These are phyloP conservation scores for Gobius niger DNA, from an alignment of 2,113 vertebrate species.

Conservation along the genomic window DNA sequence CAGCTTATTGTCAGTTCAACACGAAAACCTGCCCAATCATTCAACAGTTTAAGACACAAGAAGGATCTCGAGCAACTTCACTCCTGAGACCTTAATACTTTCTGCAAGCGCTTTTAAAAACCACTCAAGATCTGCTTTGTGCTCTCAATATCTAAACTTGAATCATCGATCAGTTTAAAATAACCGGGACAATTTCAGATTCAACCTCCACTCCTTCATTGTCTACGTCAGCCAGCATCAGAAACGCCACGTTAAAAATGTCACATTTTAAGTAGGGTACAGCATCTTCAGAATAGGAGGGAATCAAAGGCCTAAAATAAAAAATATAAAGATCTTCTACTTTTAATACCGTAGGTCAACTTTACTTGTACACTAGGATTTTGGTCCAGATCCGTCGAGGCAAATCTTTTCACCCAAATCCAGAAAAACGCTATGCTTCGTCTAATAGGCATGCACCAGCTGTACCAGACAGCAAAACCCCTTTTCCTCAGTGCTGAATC, in stretches of 20 bases:
- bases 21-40: background rate
- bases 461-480: slow-evolving; percentile 3
- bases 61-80: background rate
- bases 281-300: slow-evolving; percentile 29
- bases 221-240: background rate
- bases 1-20: slow-evolving; percentile 2
- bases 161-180: slow-evolving; percentile 20
- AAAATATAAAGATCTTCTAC: background rate
- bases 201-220: background rate
- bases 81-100: background rate
- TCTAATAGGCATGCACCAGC: background rate
- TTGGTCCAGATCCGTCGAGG: background rate
- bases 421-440: background rate
- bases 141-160: slow-evolving; percentile 23
- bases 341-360: background rate
- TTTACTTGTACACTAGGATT: background rate
- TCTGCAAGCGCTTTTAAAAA: background rate
- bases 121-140: background rate
- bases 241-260: slow-evolving; percentile 5
- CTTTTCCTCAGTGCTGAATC: background rate
- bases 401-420: background rate
- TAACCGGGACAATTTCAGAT: slow-evolving; percentile 14
- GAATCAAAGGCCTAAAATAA: slow-evolving; percentile 7
- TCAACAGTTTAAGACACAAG: background rate
- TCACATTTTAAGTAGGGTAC: slow-evolving; percentile 42